Conservation (phyloP, 2,888 invertebrate species). For the Piscicola geometra region DNA sequence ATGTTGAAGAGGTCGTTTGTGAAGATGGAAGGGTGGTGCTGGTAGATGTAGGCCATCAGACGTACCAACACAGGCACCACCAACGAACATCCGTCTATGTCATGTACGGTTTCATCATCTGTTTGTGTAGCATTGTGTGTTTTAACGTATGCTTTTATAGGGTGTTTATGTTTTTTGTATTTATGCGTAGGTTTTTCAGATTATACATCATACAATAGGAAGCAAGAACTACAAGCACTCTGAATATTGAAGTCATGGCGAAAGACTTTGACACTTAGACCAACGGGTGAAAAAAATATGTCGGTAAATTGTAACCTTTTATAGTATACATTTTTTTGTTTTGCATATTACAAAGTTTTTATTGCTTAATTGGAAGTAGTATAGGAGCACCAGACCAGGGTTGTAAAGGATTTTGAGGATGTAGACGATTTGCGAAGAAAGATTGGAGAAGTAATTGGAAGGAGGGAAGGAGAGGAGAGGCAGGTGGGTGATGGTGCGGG, state of each 20-base stretch:
- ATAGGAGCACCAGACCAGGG: not conserved
- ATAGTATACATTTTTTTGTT: too few species aligned
- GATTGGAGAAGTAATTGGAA: not conserved
- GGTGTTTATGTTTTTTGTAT: too few species aligned
- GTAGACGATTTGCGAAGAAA: not conserved
- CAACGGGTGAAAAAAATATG: too few species aligned
- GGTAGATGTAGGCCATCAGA: not conserved
- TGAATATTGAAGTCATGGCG: too few species aligned
- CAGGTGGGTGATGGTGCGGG: constrained; percentile 10
- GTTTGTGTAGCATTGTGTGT: not conserved
- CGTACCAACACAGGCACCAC: not conserved
- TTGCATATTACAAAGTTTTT: too few species aligned
- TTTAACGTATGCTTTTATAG: too few species aligned
- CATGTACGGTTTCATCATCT: not conserved
- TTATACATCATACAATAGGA: too few species aligned
- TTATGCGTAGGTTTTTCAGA: too few species aligned
- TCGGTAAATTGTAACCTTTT: too few species aligned
- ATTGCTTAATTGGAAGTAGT: too few species aligned
- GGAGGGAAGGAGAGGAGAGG: not conserved
- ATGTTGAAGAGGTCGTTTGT: not conserved
- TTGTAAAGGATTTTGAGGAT: constrained; percentile 5
- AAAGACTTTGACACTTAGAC: too few species aligned
- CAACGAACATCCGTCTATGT: not conserved
- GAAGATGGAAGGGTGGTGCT: not conserved
- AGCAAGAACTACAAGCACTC: not conserved